Conservation (phyloP, 2,888 invertebrate genomes). For the Agrochola litura region DNA sequence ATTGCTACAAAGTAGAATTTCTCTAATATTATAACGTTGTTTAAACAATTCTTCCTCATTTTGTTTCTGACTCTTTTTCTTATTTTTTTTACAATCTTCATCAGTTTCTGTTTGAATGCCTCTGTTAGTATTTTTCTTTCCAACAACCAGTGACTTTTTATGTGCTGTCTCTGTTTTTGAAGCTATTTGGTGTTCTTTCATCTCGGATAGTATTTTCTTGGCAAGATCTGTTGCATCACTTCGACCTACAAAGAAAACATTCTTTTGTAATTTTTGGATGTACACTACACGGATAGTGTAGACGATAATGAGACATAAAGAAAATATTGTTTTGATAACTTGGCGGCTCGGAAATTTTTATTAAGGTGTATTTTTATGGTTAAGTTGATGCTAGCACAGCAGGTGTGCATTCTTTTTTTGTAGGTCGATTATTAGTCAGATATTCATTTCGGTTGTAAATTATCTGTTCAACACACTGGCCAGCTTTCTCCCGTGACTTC, state of each 20-base stretch:
- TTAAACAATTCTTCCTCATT: slow-evolving; percentile 51
- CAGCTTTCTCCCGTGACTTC: not conserved
- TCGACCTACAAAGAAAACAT: slow-evolving; percentile 60
- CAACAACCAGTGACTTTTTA: not conserved
- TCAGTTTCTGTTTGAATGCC: not conserved
- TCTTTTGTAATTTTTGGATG: slow-evolving; percentile 32
- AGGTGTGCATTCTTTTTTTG: not conserved
- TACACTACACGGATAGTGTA: slow-evolving; percentile 9
- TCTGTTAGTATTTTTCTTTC: slow-evolving; percentile 14
- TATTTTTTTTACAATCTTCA: not conserved
- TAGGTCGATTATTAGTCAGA: no score
- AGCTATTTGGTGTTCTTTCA: slow-evolving; percentile 17
- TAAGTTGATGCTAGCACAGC: no score
- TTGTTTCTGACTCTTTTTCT: slow-evolving; percentile 38
- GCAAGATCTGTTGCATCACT: slow-evolving; percentile 53
- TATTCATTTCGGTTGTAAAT: not conserved
- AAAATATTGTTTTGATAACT: not conserved
- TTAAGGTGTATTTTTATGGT: not conserved
- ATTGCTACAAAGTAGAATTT: slow-evolving; percentile 75
- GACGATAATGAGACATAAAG: no score
- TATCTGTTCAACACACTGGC: not conserved
- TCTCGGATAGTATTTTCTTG: slow-evolving; percentile 30
- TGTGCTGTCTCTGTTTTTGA: slow-evolving; percentile 5
- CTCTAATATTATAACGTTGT: slow-evolving; percentile 70
- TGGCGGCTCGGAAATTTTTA: not conserved